Conservation (phyloP, 2,888 invertebrate species). For the Pachymerium ferrugineum region DNA sequence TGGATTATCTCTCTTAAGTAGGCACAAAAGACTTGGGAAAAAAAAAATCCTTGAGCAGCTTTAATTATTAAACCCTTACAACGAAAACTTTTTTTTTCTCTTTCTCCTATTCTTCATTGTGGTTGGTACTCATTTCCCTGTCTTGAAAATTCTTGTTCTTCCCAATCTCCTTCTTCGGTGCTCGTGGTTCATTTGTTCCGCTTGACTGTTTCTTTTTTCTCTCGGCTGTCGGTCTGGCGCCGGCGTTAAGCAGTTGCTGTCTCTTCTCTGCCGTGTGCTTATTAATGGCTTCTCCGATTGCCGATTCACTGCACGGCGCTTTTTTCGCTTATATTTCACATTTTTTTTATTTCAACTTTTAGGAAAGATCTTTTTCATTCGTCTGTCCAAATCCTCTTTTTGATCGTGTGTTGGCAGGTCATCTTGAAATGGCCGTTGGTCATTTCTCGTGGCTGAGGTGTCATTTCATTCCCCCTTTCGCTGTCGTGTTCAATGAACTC, state of each 20-base stretch:
- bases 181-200: conserved; percentile 25
- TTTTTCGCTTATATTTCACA: conserved; percentile 12
- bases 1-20: too few relatives aligned
- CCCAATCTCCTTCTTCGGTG: conserved; percentile 15
- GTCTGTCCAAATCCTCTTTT: not conserved
- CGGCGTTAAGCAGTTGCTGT: conserved; percentile 27
- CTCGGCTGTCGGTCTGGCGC: conserved; percentile 25
- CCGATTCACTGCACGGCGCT: not conserved
- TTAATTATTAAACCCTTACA: too few relatives aligned
- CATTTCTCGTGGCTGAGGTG: conserved; percentile 19
- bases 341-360: not conserved
- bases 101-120: not conserved
- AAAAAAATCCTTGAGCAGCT: too few relatives aligned
- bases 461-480: conserved; percentile 11
- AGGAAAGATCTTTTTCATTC: too few relatives aligned
- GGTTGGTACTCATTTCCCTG: conserved; percentile 20
- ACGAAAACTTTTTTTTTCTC: too few relatives aligned
- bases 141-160: conserved; percentile 23
- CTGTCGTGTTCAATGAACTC: conserved; percentile 20
- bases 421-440: conserved; percentile 19
- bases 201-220: conserved; percentile 21
- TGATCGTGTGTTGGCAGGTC: not conserved
- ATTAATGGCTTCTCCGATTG: conserved; percentile 27
- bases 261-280: conserved; percentile 23
- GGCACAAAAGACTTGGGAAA: too few relatives aligned